Base-by-base conservation (phyloP, 2,113 vertebrate genomes). In the Antechinus stuartii region DNA sequence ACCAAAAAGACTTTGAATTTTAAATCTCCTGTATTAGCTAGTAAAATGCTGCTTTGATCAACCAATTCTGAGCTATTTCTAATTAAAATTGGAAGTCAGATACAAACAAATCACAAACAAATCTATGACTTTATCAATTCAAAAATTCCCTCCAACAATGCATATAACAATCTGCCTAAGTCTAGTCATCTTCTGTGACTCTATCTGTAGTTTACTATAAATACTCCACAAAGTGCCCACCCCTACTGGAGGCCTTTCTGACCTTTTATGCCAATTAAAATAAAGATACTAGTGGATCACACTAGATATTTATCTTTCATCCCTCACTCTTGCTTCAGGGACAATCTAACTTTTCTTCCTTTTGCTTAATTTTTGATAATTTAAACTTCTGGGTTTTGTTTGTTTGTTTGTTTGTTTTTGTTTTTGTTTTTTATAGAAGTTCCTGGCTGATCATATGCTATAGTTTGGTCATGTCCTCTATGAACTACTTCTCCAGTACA, bases 1-100 rank as follows among this genome's bases (percentile, higher is more conserved):
- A 91, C 56, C 53, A 24, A 61, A 56, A 14, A 5, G 91, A 68
- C 35, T 54, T 8, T 95, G 61, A 90, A 93, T 50, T 95, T 94
- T 50, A 19, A 25, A 52, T 23, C 35, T 92, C 24, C 89, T 92
- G 11, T 92, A 35, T 14, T 90, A 90, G 47, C 91, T 56, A 30
- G 49, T 54, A 46, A 91, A 94, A 92, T 94, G 56, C 27, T 47
- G 30, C 52, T 90, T 68, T 68, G 30, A 30, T 35, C 61, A 35
- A 68, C 30, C 27, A 4, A 16, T 16, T 68, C 30, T 68, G 30
- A 68, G 61, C 61, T 68, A 35, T 35, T 68, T 30, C 30, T 68
- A 68, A 68, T 68, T 35, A 68, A 68, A 35, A 68, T 35, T 14
- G 61, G 12, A 68, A 35, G 30, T 1, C 11, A 16, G 3, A 68